Evolutionary conservation across 2,113 vertebrate species (phyloP).

Genomic region (Calypte anna): DNA sequence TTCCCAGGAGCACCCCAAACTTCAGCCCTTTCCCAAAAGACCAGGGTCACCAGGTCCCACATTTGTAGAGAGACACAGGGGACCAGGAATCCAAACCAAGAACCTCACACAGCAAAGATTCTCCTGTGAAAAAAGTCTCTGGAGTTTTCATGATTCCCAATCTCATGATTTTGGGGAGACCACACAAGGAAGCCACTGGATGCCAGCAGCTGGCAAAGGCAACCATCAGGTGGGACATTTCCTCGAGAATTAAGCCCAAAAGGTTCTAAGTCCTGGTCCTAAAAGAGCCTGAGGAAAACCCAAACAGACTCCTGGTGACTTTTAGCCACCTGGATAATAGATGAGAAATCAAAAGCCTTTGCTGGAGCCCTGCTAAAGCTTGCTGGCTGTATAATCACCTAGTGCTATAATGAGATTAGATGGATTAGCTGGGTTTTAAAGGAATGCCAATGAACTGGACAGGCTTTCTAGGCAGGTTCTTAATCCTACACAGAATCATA

Average conservation of each 20-base stretch:
- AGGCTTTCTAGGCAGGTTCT: neutral
- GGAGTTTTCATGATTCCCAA: neutral
- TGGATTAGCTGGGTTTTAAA: conserved; percentile 46
- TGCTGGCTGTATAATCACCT: conserved; percentile 26
- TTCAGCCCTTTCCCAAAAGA: neutral
- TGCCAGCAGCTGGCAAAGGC: neutral
- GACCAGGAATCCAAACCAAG: neutral
- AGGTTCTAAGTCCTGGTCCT: neutral
- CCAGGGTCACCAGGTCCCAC: neutral
- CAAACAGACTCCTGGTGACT: neutral
- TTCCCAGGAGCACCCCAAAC: neutral
- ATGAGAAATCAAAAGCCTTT: neutral
- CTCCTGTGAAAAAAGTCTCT: neutral
- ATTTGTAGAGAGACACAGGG: neutral
- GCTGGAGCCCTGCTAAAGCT: neutral
- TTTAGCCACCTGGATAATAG: neutral
- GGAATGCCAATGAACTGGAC: neutral
- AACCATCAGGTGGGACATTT: accelerated
- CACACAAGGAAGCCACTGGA: accelerated
- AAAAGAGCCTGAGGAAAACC: neutral
- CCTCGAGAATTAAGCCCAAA: neutral
- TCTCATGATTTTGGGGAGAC: neutral
- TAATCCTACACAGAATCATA: neutral
- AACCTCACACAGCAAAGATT: neutral
- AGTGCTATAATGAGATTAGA: conserved; percentile 36